A percentile compares a stretch with the other conserved stretches of the same genome.
Conservation (phyloP, 2,888 invertebrate genomes). For the Calliopum simillimum region DNA sequence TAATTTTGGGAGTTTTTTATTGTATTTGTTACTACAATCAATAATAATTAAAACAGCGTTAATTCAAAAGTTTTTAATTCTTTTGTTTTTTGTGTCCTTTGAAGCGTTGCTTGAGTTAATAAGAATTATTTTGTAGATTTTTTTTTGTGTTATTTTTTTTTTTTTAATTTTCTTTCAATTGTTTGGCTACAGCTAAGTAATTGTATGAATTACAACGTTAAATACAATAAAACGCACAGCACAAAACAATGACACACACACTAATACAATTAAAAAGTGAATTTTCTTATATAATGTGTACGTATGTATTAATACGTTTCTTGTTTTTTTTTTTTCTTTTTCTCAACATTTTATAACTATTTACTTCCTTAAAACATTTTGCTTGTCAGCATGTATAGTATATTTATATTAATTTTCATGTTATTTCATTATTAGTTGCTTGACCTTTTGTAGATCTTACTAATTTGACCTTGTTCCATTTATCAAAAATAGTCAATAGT, state of each 20-base stretch:
- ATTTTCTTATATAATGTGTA: no score
- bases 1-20: conserved; percentile 39
- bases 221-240: conserved; percentile 27
- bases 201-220: conserved; percentile 21
- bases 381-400: background rate
- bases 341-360: no score
- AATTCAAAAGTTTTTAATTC: conserved; percentile 21
- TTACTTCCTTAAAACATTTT: conserved; percentile 7
- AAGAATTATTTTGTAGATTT: conserved; percentile 44
- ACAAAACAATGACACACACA: conserved; percentile 21
- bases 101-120: conserved; percentile 31
- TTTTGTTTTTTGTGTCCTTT: conserved; percentile 33
- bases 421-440: background rate
- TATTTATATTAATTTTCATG: background rate
- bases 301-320: background rate
- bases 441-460: conserved; percentile 1
- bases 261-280: background rate
- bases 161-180: conserved; percentile 37
- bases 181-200: background rate
- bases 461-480: conserved; percentile 19
- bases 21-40: conserved; percentile 27
- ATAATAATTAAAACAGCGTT: background rate
- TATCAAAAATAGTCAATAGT: no score
- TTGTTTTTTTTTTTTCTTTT: background rate
- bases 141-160: conserved; percentile 39